Evolutionary conservation across 1,140 invertebrate genomes (phyloP), one percentile per base, ranked within the genome.

Genomic region (Drosophila pallidifrons): DNA sequence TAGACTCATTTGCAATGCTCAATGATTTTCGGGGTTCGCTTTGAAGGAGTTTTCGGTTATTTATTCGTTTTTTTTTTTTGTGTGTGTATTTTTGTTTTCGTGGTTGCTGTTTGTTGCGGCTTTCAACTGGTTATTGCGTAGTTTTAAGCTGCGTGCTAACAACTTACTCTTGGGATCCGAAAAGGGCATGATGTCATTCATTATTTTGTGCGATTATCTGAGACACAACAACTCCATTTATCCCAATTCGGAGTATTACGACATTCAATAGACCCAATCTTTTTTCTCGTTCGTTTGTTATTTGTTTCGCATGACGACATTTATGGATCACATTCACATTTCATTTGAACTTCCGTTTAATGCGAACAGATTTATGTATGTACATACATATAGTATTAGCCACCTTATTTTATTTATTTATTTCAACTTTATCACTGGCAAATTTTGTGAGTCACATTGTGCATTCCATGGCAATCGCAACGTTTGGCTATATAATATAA

Each of bases 21-120:
- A 79, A 75, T 82, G 75, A 82, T 58, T 79, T 80, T 46, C 13
- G 28, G 35, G 35, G n/a, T 59, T 68, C 32, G 15, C 35, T 65
- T 65, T 59, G 45, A 51, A 49, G 11, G 25, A 63, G 45, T 61
- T 54, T 11, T 45, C 6, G 5, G 35, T 35, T 35, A 35, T 7
- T 6, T 35, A 10, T 35, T 6, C 2, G 35, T 35, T 10, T 35
- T 6, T 20, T 25, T 54, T 52, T 45, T 49, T 13, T 25, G 10
- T 45, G 10, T 38, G 6, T 38, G 3, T 4, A 4, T 32, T 43
- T 28, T 20, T 20, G 13, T 45, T 30, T 52, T 32, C 5, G 30
- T 43, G 64, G 7, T 68, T 68, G 46, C 64, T 46, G 51, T 15
- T 3, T 47, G 68, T 54, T 15, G 13, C 20, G 16, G 41, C 28